Evolutionary conservation across 2,888 invertebrate genomes (phyloP), one percentile per base, ranked within the genome.

Genomic region (Thera obeliscata): DNA sequence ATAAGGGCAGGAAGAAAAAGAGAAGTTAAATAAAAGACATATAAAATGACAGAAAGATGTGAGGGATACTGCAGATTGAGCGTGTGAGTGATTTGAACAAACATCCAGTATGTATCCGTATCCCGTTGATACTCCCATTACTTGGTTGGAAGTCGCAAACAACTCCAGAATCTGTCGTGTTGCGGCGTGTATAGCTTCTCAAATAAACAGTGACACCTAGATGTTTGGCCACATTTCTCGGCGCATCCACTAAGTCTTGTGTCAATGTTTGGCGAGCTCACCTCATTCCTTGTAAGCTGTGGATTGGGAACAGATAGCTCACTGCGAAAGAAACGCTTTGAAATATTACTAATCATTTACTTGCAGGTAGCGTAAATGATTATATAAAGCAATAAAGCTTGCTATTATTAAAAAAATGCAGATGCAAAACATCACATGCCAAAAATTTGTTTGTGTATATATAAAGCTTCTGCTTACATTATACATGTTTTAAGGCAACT

Each of bases 211-310:
- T 83, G 82, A 87, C 90, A 90, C 90, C 89, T 88, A 80, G 74
- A 73, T 87, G 85, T 88, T 88, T 86, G 88, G 85, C 84, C 85
- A 88, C 88, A 89, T 89, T 88, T 89, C 89, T 88, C 86, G 85
- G 85, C 87, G 85, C 83, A 83, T 85, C 77, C 85, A 86, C 86
- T 87, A 88, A 90, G 90, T 84, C 86, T 86, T 76, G 80, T 80
- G 89, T 87, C 87, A 90, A 91, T 90, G 89, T 91, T 91, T 89
- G 85, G 76, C 65, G 75, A 84, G 83, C 81, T 84, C 85, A 88
- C 89, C 89, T 88, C 84, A 85, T 85, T 86, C 84, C 83, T 85
- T 81, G 69, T 81, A 81, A 76, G 79, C 56, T 38, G 36, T 9
- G 36, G 12, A 12, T 33, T 9, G 6, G 2, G 22, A 56, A 64